Base-by-base conservation (phyloP, 2,113 vertebrate genomes). In the Erpornis zantholeuca region DNA sequence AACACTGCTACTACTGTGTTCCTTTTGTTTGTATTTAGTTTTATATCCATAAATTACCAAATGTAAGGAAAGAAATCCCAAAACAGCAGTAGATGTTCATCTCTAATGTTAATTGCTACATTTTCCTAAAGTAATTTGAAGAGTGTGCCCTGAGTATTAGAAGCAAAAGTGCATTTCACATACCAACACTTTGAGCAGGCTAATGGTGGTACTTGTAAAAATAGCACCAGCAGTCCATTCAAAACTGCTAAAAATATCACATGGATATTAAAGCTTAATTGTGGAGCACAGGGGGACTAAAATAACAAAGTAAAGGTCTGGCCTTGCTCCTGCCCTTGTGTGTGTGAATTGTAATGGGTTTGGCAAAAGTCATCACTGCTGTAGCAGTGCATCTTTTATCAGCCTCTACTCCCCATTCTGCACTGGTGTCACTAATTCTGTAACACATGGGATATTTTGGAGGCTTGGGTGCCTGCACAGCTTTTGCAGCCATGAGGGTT, bases 151-250 rank as follows among this genome's bases (percentile, higher is more conserved):
- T 29, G 38, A 69, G 45, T 27, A 88, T 28, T 54, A 85, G 53
- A 63, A 78, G 33, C 42, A 93, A 90, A 88, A 94, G 42, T 77
- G 8, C 16, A 14, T 86, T 96, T 94, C 92, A 47, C 54, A 56
- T 88, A 71, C 56, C 76, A 91, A 54, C 31, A 31, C 72, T 90
- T 92, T 15, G n/a, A 92, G 72, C 61, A 88, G 54, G 57, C 72
- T 89, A 78, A 94, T 80, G 92, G 65, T 91, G 73, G 57, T 86
- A 79, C 90, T 92, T 92, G 63, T 92, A 90, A 97, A 97, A 97
- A 96, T 96, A 94, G 91, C 91, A 96, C 83, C 79, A 82, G 70
- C 87, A 54, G 60, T 90, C 82, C 49, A 45, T 76, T 90, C 82
- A 87, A 68, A 95, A 64, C 56, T 78, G 47, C 73, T 97, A 86